Evolutionary conservation across 64 coral and sea anemone species (phyloP).

Genomic region (Stylophora pistillata): DNA sequence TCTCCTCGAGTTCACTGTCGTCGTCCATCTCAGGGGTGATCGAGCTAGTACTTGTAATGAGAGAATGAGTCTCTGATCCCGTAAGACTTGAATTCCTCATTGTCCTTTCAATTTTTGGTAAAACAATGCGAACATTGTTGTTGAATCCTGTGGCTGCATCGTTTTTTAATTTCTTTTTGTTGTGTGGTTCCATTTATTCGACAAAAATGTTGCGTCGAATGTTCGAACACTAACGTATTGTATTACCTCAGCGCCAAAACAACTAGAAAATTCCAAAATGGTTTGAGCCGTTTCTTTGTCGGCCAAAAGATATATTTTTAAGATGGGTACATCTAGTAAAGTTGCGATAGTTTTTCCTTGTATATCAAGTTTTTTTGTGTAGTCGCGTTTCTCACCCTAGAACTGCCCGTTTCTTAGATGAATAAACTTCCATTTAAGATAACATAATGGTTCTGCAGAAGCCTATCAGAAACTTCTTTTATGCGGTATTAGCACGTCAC

Average conservation of each 20-base stretch:
- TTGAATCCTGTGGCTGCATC: neutral
- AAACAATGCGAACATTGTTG: neutral
- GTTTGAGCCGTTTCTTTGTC: neutral
- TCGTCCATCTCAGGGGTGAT: constrained; percentile 19
- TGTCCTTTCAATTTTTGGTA: constrained; percentile 12
- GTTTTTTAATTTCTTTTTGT: neutral
- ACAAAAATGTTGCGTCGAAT: neutral
- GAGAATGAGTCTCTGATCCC: constrained; percentile 54
- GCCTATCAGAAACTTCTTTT: no score
- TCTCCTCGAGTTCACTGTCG: constrained; percentile 48
- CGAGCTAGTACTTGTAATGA: constrained; percentile 43
- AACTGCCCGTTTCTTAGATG: no score
- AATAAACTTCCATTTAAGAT: no score
- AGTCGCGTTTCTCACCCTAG: no score
- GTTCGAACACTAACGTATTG: neutral
- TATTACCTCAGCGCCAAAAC: neutral
- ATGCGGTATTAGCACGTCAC: no score
- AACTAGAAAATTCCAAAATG: neutral
- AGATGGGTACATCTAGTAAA: no score
- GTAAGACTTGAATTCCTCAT: constrained; percentile 8
- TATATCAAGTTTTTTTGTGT: no score
- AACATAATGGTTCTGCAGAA: no score
- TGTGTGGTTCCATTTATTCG: neutral
- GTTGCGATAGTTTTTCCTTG: neutral
- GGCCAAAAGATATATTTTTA: no score